These are phyloP conservation scores for Petrocephalus microphthalmus DNA, from an alignment of 2,113 vertebrate species.

Conservation along the genomic window DNA sequence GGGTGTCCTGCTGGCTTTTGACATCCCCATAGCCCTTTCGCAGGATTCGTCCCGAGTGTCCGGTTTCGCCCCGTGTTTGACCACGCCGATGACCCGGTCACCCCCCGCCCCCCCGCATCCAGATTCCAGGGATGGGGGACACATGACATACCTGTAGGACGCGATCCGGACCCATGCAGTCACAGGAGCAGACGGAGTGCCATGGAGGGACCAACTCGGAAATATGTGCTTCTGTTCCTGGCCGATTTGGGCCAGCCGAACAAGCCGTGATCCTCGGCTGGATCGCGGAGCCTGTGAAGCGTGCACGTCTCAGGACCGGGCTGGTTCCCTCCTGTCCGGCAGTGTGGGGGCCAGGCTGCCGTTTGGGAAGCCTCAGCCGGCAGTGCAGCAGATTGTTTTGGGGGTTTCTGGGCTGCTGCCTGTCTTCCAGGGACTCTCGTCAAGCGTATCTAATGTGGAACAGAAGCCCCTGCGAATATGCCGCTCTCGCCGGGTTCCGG, in stretches of 20 bases:
- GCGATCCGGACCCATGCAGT: neutral
- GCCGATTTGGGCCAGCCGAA: conserved; percentile 47
- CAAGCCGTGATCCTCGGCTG: conserved; percentile 21
- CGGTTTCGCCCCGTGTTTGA: conserved; percentile 29
- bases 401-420: neutral
- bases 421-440: conserved; percentile 43
- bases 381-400: neutral
- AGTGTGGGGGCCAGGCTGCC: neutral
- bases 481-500: conserved; percentile 39
- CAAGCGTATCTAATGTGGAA: conserved; percentile 53
- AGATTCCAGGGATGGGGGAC: neutral
- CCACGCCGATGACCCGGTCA: conserved; percentile 6
- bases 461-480: conserved; percentile 51
- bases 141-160: neutral
- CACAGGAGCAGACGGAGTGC: neutral
- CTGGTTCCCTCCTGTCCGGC: neutral
- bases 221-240: conserved; percentile 43
- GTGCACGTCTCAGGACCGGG: neutral
- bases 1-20: conserved; percentile 14
- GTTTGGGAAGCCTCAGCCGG: neutral
- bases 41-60: conserved; percentile 39
- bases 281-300: conserved; percentile 41
- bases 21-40: conserved; percentile 22
- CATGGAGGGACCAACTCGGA: conserved; percentile 34
- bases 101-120: neutral